Evolutionary conservation across 2,888 invertebrate genomes (phyloP).

Genomic region (Anthoptus insignis): DNA sequence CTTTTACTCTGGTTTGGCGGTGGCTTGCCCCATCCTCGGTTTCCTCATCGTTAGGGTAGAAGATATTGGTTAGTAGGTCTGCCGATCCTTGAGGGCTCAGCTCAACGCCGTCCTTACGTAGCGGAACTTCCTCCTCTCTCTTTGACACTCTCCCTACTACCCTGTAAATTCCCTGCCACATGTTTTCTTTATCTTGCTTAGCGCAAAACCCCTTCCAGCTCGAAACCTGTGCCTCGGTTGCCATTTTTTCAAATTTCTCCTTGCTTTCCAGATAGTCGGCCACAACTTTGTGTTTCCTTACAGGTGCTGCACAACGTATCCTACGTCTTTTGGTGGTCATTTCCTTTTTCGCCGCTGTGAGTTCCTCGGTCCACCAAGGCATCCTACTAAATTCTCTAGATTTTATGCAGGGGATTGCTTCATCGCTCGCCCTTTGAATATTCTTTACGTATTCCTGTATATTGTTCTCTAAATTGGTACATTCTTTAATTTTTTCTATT

Average conservation of each 20-base stretch:
- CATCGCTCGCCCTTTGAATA: too few relatives aligned
- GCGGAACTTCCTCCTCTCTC: conserved; percentile 26
- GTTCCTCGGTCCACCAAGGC: conserved; percentile 31
- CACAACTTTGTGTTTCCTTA: too few relatives aligned
- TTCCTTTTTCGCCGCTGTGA: neutral
- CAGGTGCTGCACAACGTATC: too few relatives aligned
- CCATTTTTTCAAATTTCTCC: too few relatives aligned
- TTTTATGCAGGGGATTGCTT: neutral
- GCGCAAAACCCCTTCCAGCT: too few relatives aligned
- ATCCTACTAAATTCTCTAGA: conserved; percentile 10
- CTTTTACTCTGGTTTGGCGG: conserved; percentile 1
- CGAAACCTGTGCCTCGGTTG: too few relatives aligned
- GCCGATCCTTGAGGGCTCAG: conserved; percentile 23
- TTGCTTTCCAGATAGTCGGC: too few relatives aligned
- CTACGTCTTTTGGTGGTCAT: too few relatives aligned
- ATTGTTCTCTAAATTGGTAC: neutral
- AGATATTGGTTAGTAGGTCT: conserved; percentile 3
- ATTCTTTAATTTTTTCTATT: conserved; percentile 6
- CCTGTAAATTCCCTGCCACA: conserved; percentile 23
- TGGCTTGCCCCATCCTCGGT: conserved; percentile 25
- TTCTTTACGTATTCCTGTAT: too few relatives aligned
- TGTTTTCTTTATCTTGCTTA: conserved; percentile 19
- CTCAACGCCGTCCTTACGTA: conserved; percentile 7
- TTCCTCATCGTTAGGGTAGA: conserved; percentile 21
- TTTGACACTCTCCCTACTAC: conserved; percentile 8